Conservation (phyloP, 1,140 invertebrate species). For the Holotrichia oblita region DNA sequence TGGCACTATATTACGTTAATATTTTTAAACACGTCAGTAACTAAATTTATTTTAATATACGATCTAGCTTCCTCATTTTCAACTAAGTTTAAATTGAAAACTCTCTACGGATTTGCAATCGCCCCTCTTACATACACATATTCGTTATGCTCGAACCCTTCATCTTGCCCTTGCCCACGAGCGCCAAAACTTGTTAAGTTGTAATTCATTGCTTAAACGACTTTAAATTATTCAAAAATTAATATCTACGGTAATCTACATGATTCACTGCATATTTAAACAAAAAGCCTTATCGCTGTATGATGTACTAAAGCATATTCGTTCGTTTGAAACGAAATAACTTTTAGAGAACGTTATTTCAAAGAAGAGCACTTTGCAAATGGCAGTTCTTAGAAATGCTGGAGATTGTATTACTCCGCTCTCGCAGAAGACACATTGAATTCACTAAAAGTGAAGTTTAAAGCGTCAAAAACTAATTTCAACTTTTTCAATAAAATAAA, state of each 20-base stretch:
- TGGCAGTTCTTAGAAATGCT: not conserved
- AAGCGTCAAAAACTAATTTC: slow-evolving; percentile 16
- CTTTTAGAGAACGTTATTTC: not conserved
- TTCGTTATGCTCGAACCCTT: not conserved
- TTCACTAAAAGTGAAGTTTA: slow-evolving; percentile 16
- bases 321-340: not conserved
- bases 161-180: not conserved
- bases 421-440: slow-evolving; percentile 15
- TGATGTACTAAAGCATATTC: not conserved
- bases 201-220: not conserved
- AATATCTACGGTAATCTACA: slow-evolving; percentile 10
- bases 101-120: not conserved
- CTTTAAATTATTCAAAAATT: not conserved
- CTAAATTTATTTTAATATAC: slow-evolving; percentile 10
- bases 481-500: slow-evolving; percentile 33
- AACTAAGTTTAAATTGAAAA: slow-evolving; percentile 9
- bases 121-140: not conserved
- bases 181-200: not conserved
- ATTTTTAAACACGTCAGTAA: slow-evolving; percentile 8
- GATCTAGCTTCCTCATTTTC: slow-evolving; percentile 1
- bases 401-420: slow-evolving; percentile 3
- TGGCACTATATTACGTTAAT: not conserved
- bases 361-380: not conserved
- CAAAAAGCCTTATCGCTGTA: not conserved
- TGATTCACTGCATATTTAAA: not conserved